Evolutionary conservation across 2,888 invertebrate species (phyloP), one percentile per base, ranked within the genome.

Genomic region (Thelaira solivaga): DNA sequence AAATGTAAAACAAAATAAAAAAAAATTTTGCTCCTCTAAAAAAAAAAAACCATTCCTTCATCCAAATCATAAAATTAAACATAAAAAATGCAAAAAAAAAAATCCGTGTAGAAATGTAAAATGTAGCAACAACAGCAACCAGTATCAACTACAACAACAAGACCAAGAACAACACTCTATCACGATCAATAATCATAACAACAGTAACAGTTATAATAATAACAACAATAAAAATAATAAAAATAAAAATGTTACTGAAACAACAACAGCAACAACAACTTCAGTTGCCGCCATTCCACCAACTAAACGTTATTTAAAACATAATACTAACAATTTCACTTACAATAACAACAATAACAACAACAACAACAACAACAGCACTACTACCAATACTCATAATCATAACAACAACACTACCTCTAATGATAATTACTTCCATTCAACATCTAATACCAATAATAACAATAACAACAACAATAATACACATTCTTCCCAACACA

Each of bases 71-170:
- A 57, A 72, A 69, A 74, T 61, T 29, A 61, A 67, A 61, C n/a
- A n/a, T 55, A 51, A 61, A 61, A 61, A 75, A 75, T 61, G 67
- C 73, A 80, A 80, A 81, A 76, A 11, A 41, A 22, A 39, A 76
- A 61, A 67, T 61, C 61, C 73, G 78, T 81, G 85, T 87, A 86
- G 85, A 84, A 85, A 84, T 86, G 83, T 86, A 86, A 84, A 85
- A 84, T 85, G 85, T 86, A 86, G 83, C 84, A 84, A 85, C 78
- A 82, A 76, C 78, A 81, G 73, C 75, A 77, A 76, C 55, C 64
- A 78, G 69, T 75, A 61, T 69, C 57, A 64, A 71, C 76, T 53
- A 36, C 74, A 31, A 75, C 75, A 67, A 64, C 78, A 41, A 67
- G 76, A 67, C n/a, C 74, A 76, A 62, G 67, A 77, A 65, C 77